A percentile compares a stretch with the other conserved stretches of the same genome.
Conservation (phyloP, 2,113 vertebrate species). For the Cynocephalus volans region DNA sequence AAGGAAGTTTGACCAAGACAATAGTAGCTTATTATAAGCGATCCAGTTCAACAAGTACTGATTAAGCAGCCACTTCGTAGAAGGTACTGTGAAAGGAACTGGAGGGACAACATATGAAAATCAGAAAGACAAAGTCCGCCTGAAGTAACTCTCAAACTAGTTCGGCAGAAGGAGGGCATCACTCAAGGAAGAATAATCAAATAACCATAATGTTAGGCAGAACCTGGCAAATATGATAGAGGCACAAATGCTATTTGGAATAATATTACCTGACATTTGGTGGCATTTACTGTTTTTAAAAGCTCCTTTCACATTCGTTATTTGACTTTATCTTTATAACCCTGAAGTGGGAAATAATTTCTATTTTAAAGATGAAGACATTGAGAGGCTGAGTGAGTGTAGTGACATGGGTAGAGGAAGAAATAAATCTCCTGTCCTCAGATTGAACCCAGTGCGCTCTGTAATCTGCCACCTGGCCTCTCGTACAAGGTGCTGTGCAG, state of each 20-base stretch:
- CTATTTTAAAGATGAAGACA: slow-evolving; percentile 49
- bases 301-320: slow-evolving; percentile 23
- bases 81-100: neutral
- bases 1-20: slow-evolving; percentile 17
- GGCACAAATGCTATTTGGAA: neutral
- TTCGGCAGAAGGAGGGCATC: neutral
- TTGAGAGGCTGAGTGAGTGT: neutral
- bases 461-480: neutral
- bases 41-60: slow-evolving; percentile 18
- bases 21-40: neutral
- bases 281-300: slow-evolving; percentile 66
- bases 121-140: neutral
- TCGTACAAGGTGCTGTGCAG: neutral
- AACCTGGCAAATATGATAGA: neutral
- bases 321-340: slow-evolving; percentile 36
- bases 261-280: slow-evolving; percentile 43
- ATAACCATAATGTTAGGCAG: neutral
- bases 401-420: neutral
- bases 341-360: slow-evolving; percentile 18
- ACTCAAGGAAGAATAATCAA: neutral
- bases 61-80: neutral
- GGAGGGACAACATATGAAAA: neutral
- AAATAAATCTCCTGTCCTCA: neutral
- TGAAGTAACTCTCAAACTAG: neutral
- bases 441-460: neutral